Conservation (phyloP, 2,797 vertebrate genomes). For the Sparus aurata region DNA sequence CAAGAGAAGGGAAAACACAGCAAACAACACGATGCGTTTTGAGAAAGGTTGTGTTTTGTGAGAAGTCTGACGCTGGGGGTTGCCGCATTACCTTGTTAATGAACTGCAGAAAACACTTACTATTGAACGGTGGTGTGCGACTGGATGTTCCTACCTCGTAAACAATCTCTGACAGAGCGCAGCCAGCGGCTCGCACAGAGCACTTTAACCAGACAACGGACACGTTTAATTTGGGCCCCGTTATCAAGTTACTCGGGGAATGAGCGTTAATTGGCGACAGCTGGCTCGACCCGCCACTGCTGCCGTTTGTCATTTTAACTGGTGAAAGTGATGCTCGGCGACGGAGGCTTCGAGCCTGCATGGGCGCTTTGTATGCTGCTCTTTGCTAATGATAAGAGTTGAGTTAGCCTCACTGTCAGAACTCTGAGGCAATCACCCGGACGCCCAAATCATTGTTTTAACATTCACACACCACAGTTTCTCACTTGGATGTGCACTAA, state of each 20-base stretch:
- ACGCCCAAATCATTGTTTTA: background rate
- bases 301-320: background rate
- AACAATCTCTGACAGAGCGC: background rate
- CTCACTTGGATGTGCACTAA: too few relatives aligned
- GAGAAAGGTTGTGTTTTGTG: too few relatives aligned
- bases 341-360: background rate
- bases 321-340: background rate
- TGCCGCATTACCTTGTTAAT: too few relatives aligned
- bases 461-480: background rate
- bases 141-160: background rate
- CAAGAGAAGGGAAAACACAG: background rate
- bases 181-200: background rate
- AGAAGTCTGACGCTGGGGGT: too few relatives aligned
- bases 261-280: background rate
- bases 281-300: background rate
- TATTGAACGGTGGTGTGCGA: background rate
- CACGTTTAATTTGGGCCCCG: background rate
- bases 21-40: too few relatives aligned
- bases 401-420: background rate
- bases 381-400: too few relatives aligned
- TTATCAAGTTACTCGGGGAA: background rate
- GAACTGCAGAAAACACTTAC: background rate
- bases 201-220: background rate
- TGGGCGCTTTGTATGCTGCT: too few relatives aligned
- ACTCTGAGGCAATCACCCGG: background rate